These are phyloP conservation scores for Atta cephalotes DNA, from an alignment of 1,140 invertebrate genomes.

Conservation along the genomic window DNA sequence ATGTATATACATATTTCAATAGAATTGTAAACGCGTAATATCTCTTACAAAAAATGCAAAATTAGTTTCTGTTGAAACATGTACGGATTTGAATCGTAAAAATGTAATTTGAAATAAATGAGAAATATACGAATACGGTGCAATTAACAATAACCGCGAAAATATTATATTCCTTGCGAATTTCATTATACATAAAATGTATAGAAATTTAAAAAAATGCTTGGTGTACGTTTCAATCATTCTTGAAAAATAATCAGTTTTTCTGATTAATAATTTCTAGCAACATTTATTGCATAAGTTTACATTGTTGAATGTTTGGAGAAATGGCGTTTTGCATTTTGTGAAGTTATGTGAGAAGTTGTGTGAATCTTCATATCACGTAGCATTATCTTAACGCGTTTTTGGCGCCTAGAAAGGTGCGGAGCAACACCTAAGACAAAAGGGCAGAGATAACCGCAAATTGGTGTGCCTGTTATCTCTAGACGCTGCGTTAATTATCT, in stretches of 20 bases:
- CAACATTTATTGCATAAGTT: background rate
- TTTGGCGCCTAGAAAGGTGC: constrained; percentile 21
- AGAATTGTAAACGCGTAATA: background rate
- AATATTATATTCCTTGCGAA: constrained; percentile 3
- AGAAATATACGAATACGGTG: background rate
- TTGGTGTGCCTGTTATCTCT: constrained; percentile 35
- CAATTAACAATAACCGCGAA: background rate
- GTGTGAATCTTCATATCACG: constrained; percentile 16
- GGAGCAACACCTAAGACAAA: constrained; percentile 35
- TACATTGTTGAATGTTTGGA: background rate
- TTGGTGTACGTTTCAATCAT: background rate
- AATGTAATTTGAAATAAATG: constrained; percentile 22
- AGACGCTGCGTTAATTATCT: constrained; percentile 53
- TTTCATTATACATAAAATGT: background rate
- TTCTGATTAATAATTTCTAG: background rate
- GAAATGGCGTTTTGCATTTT: background rate
- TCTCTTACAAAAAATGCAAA: background rate
- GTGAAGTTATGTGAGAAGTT: background rate
- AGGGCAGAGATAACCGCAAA: constrained; percentile 41
- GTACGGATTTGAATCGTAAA: background rate
- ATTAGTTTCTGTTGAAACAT: background rate
- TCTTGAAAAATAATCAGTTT: background rate
- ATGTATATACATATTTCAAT: background rate
- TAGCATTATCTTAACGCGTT: constrained; percentile 36
- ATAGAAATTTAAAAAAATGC: background rate